These are phyloP conservation scores for Eidolon dupreanum DNA, from an alignment of 2,797 vertebrate genomes.

Conservation along the genomic window DNA sequence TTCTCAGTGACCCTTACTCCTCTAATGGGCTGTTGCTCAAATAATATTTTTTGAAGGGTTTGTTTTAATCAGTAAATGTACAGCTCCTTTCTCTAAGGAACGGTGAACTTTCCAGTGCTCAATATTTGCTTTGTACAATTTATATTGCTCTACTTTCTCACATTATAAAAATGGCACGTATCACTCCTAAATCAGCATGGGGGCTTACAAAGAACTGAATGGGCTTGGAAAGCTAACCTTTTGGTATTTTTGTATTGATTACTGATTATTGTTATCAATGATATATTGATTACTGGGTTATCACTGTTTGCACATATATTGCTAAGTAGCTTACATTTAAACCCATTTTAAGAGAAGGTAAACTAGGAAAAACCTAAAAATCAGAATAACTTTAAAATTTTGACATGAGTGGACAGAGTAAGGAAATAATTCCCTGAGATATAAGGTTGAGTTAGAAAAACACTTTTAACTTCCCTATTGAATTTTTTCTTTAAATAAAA, in stretches of 20 bases:
- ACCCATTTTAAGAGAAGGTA: not conserved
- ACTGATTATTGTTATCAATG: not conserved
- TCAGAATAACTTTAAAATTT: not conserved
- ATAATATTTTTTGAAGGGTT: not conserved
- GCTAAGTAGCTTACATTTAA: not conserved
- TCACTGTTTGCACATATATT: not conserved
- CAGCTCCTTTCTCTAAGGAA: slow-evolving; percentile 38
- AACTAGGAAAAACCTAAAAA: not conserved
- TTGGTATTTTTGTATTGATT: not conserved
- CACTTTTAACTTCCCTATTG: not conserved
- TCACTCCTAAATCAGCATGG: not conserved
- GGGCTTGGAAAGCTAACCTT: not conserved
- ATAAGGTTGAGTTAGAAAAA: not conserved
- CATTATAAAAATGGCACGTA: not conserved
- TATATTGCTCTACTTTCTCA: not conserved
- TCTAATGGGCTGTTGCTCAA: not conserved
- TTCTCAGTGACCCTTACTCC: not conserved
- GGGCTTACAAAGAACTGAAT: not conserved
- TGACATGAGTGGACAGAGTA: not conserved
- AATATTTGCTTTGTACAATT: not conserved
- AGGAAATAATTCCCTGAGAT: not conserved
- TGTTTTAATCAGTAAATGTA: slow-evolving; percentile 36
- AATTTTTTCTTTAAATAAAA: slow-evolving; percentile 55
- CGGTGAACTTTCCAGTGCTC: not conserved
- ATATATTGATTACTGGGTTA: not conserved